Evolutionary conservation across 2,888 invertebrate species (phyloP).

Genomic region (Sminthurides aquaticus): DNA sequence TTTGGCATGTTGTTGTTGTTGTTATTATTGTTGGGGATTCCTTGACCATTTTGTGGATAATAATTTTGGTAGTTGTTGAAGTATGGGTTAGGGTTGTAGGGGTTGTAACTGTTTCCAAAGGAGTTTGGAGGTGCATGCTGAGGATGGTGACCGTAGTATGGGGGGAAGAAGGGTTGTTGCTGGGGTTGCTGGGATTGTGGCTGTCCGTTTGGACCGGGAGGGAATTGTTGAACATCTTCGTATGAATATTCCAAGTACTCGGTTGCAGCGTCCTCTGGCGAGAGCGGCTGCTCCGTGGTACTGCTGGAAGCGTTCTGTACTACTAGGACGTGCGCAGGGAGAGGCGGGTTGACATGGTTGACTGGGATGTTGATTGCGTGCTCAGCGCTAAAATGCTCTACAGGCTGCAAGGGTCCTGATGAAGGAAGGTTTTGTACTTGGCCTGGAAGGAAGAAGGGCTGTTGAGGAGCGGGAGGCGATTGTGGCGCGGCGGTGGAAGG

Average conservation of each 20-base stretch:
- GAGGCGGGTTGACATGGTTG: neutral
- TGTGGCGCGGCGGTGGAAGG: neutral
- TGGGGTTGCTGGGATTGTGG: neutral
- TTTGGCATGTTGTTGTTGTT: neutral
- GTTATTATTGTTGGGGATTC: neutral
- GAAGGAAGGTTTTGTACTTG: conserved; percentile 1
- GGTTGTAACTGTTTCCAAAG: conserved; percentile 11
- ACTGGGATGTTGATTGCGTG: conserved; percentile 7
- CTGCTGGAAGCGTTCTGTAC: neutral
- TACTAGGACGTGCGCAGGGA: neutral
- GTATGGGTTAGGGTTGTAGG: conserved; percentile 20
- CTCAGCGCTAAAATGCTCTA: conserved; percentile 15
- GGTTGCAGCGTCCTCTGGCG: conserved; percentile 2
- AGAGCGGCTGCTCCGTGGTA: conserved; percentile 8
- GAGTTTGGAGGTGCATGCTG: conserved; percentile 22
- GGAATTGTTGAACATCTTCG: conserved; percentile 5
- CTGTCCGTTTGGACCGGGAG: conserved; percentile 6
- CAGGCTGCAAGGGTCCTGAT: neutral
- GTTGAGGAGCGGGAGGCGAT: neutral
- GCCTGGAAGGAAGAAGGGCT: neutral
- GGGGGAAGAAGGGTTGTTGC: conserved; percentile 17
- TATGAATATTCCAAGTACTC: conserved; percentile 21
- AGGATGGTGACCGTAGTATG: conserved; percentile 16
- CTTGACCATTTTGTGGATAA: conserved; percentile 1
- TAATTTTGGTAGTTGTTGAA: conserved; percentile 11